Evolutionary conservation across 2,888 invertebrate genomes (phyloP).

Genomic region (Brachycybe producta): DNA sequence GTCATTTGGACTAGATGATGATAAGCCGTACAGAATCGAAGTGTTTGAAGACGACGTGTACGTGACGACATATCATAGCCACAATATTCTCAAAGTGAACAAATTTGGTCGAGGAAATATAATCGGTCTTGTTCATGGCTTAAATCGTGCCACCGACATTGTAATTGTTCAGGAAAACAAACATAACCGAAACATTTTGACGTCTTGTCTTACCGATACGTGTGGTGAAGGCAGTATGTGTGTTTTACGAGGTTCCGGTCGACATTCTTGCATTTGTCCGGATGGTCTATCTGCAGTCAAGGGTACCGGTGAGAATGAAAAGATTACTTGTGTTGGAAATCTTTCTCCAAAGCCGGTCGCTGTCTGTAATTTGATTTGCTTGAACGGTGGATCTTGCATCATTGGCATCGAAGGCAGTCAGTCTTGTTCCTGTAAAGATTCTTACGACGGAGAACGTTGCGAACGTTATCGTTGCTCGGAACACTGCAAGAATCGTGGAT

Average conservation of each 20-base stretch:
- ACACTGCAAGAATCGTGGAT: constrained; percentile 48
- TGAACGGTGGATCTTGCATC: constrained; percentile 47
- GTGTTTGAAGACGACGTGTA: constrained; percentile 59
- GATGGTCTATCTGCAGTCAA: constrained; percentile 19
- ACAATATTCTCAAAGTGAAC: constrained; percentile 49
- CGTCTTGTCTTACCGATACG: constrained; percentile 31
- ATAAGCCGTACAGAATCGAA: constrained; percentile 55
- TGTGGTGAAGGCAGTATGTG: constrained; percentile 53
- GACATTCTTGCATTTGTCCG: constrained; percentile 24
- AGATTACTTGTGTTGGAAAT: constrained; percentile 18
- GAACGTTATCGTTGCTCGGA: constrained; percentile 55
- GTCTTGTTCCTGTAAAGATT: constrained; percentile 48
- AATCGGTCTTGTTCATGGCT: constrained; percentile 40
- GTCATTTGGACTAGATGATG: constrained; percentile 39
- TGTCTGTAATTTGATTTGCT: constrained; percentile 27
- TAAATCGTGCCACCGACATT: constrained; percentile 47
- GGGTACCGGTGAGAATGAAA: not conserved
- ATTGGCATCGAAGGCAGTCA: constrained; percentile 39
- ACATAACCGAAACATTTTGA: constrained; percentile 42
- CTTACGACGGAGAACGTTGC: constrained; percentile 52
- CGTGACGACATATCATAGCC: constrained; percentile 48
- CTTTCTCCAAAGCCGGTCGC: constrained; percentile 17
- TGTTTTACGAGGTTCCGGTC: constrained; percentile 23
- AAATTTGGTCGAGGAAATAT: constrained; percentile 50
- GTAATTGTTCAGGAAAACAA: constrained; percentile 53